phyloP scores from a whole-genome alignment of 2,797 vertebrate genomes.

The Scolopax rusticola region DNA sequence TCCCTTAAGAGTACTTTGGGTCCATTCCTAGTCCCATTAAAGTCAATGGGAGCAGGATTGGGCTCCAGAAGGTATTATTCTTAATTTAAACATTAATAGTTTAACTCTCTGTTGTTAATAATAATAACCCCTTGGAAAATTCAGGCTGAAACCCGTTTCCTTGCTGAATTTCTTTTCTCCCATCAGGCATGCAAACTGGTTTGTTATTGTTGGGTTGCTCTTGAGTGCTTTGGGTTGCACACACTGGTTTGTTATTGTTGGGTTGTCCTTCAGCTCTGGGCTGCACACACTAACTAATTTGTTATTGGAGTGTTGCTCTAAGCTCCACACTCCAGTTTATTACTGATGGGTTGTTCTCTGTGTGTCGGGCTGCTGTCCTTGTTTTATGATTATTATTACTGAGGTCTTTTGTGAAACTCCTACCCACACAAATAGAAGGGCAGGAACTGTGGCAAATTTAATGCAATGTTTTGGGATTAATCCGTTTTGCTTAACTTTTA shows the following conservation, averaged over 20 bases:
- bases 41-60: constrained; percentile 8
- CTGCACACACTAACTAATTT: constrained; percentile 58
- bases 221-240: constrained; percentile 58
- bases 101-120: constrained; percentile 71
- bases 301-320: constrained; percentile 59
- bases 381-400: constrained; percentile 12
- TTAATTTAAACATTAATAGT: constrained; percentile 68
- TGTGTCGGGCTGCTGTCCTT: constrained; percentile 34
- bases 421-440: constrained; percentile 32
- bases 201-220: constrained; percentile 74
- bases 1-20: constrained; percentile 36
- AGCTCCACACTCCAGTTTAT: constrained; percentile 44
- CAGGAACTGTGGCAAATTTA: constrained; percentile 44
- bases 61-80: constrained; percentile 63
- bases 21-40: constrained; percentile 51
- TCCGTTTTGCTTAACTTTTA: constrained; percentile 8
- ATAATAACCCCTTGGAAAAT: constrained; percentile 71
- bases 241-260: constrained; percentile 75
- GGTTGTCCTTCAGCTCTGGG: constrained; percentile 44
- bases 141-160: constrained; percentile 55
- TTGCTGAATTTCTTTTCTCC: constrained; percentile 64
- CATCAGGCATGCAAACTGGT: constrained; percentile 54
- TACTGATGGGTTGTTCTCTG: constrained; percentile 39
- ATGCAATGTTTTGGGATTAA: constrained; percentile 37
- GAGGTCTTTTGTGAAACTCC: constrained; percentile 56